Conservation (phyloP, 2,113 vertebrate species). For the Steatornis caripensis region DNA sequence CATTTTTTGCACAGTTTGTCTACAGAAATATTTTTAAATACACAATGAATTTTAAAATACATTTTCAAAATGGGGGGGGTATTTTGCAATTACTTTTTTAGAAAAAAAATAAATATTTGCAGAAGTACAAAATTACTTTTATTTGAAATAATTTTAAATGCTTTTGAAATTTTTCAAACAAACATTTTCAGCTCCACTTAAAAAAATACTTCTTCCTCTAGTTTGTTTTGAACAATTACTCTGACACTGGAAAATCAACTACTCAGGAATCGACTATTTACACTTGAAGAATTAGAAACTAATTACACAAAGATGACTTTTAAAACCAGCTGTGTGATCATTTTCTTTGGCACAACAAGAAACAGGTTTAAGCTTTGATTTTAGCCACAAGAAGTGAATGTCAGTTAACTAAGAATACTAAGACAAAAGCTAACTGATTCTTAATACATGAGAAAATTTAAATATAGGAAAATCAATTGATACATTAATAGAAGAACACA, state of each 20-base stretch:
- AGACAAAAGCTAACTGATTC: background rate
- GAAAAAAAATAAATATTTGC: background rate
- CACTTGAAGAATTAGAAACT: background rate
- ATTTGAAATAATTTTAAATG: background rate
- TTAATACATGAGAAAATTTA: background rate
- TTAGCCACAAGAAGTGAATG: background rate
- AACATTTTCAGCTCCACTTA: background rate
- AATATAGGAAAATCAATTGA: background rate
- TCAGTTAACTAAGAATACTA: background rate
- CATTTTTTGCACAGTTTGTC: background rate
- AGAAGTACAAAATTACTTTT: fast-evolving
- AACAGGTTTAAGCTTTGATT: background rate
- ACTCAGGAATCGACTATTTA: background rate
- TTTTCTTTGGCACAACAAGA: background rate
- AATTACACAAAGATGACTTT: background rate
- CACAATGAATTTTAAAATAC: background rate
- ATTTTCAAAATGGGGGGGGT: background rate
- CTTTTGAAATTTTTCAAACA: background rate
- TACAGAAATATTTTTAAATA: background rate
- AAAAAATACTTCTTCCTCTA: background rate
- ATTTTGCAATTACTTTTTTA: background rate
- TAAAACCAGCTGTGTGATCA: background rate
- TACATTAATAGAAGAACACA: background rate
- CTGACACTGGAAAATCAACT: background rate
- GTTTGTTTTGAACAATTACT: background rate